Conservation (phyloP, 2,888 invertebrate genomes). For the Cephus spinipes region DNA sequence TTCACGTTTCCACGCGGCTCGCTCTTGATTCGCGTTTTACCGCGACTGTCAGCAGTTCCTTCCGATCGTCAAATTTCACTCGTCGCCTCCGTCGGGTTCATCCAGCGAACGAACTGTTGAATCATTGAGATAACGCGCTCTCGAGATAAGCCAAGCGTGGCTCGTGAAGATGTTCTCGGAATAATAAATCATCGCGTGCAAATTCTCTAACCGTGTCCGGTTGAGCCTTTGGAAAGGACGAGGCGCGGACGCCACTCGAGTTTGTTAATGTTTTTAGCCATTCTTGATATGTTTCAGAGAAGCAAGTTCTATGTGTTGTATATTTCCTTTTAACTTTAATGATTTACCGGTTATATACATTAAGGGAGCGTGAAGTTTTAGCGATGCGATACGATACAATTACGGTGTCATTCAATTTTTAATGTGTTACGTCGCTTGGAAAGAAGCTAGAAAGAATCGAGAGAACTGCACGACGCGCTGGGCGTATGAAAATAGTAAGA, state of each 20-base stretch:
- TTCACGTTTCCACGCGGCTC: no score
- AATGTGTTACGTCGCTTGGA: not conserved
- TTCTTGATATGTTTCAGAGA: not conserved
- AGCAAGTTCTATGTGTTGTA: not conserved
- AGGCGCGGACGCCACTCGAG: not conserved
- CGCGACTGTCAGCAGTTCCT: not conserved
- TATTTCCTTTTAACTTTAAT: slow-evolving; percentile 4
- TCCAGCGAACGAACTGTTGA: not conserved
- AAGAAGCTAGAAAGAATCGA: no score
- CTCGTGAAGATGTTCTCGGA: not conserved
- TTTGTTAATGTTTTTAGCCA: not conserved
- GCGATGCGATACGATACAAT: not conserved
- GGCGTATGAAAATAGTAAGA: not conserved
- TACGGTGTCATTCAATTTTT: not conserved
- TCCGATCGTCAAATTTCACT: not conserved
- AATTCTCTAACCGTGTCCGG: not conserved
- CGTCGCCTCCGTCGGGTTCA: not conserved
- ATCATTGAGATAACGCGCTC: not conserved
- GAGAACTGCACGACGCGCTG: not conserved
- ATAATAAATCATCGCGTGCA: not conserved
- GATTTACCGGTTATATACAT: not conserved
- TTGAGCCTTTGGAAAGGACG: not conserved
- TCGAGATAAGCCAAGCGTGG: not conserved
- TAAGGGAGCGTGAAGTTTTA: not conserved
- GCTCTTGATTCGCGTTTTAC: not conserved